Evolutionary conservation across 2,888 invertebrate genomes (phyloP).

Genomic region (Sminthurides aquaticus): DNA sequence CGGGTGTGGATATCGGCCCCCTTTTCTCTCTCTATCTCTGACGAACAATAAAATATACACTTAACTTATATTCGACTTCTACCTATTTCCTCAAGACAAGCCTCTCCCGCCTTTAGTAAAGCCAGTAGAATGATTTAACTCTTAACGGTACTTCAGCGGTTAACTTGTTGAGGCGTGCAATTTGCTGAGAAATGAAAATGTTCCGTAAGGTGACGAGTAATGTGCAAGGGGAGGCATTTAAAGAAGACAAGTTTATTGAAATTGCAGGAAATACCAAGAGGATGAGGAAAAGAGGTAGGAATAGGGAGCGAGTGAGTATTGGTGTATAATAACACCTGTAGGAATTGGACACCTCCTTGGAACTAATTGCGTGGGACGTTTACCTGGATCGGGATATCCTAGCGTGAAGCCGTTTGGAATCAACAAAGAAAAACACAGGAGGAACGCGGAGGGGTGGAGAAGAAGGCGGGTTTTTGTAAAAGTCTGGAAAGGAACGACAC

Average conservation of each 20-base stretch:
- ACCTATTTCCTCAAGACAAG: too few relatives aligned
- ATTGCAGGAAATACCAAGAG: too few relatives aligned
- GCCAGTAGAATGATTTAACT: too few relatives aligned
- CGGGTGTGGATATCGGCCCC: too few relatives aligned
- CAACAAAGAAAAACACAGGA: neutral
- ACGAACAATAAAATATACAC: too few relatives aligned
- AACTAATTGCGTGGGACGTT: neutral
- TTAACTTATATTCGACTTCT: too few relatives aligned
- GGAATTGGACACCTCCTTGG: neutral
- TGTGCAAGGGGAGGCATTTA: neutral
- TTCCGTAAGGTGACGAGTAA: neutral
- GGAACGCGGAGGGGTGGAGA: neutral
- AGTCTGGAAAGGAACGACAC: neutral
- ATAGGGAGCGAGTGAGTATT: neutral
- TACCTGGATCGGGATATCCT: too few relatives aligned
- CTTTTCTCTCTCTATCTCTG: too few relatives aligned
- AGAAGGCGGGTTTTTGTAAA: neutral
- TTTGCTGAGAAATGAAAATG: neutral
- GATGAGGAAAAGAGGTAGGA: too few relatives aligned
- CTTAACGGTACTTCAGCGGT: too few relatives aligned
- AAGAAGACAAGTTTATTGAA: constrained; percentile 22
- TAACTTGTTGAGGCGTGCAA: too few relatives aligned
- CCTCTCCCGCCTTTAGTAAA: too few relatives aligned
- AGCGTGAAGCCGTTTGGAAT: neutral
- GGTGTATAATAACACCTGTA: neutral